Conservation (phyloP, 2,113 vertebrate genomes). For the Cyanistes caeruleus region DNA sequence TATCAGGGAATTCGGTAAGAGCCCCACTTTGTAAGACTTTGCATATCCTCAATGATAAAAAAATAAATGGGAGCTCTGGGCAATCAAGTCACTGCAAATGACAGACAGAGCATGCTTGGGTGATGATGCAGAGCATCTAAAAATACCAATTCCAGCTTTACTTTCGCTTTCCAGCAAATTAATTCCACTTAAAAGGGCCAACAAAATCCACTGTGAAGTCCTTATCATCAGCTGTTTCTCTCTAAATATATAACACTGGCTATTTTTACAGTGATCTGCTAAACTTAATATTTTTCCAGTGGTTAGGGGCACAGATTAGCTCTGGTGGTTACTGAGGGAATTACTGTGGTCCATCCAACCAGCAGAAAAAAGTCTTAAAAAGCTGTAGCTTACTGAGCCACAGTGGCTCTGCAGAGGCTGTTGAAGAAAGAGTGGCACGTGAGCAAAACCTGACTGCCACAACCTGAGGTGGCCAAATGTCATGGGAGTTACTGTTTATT, state of each 20-base stretch:
- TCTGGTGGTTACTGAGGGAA: background rate
- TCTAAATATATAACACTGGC: background rate
- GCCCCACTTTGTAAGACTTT: background rate
- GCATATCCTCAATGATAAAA: background rate
- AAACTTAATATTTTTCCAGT: background rate
- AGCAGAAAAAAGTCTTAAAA: background rate
- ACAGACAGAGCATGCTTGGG: background rate
- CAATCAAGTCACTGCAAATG: background rate
- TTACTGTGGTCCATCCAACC: background rate
- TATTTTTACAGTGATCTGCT: background rate
- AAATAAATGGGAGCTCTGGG: background rate
- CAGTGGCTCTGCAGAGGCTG: background rate
- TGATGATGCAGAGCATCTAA: background rate
- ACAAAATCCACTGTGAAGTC: background rate
- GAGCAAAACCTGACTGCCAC: background rate
- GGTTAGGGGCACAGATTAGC: background rate
- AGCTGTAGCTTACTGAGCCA: background rate
- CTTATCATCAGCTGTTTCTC: background rate
- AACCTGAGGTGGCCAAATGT: background rate
- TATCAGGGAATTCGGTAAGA: background rate
- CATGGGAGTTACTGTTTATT: background rate
- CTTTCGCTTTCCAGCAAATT: background rate
- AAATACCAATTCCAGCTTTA: background rate
- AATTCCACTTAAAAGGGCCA: background rate
- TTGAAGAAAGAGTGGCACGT: background rate